Percentiles rank a stretch among this genome's conserved stretches.
phyloP scores from a whole-genome alignment of 2,113 vertebrate genomes.

The Pelecanus crispus region DNA sequence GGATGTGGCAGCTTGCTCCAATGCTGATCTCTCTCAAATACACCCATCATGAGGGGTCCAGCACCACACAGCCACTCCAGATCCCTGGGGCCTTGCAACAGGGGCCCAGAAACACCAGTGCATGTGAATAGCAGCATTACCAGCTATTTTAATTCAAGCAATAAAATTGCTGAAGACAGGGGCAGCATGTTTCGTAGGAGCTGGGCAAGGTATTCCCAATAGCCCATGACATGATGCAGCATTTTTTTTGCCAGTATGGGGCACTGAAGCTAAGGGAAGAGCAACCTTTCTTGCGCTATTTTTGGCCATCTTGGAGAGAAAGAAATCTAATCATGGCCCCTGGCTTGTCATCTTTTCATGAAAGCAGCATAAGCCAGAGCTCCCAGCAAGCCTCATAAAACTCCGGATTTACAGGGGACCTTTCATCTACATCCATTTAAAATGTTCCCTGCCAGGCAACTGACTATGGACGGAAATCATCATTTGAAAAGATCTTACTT shows the following conservation, averaged over 20 bases:
- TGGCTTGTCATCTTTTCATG: conserved; percentile 64
- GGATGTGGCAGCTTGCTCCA: not conserved
- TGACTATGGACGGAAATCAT: conserved; percentile 28
- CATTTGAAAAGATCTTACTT: conserved; percentile 82
- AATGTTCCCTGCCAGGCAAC: conserved; percentile 59
- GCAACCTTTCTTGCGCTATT: conserved; percentile 54
- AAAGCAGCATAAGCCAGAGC: conserved; percentile 48
- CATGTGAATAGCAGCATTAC: not conserved
- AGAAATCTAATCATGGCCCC: conserved; percentile 57
- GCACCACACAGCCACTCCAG: not conserved
- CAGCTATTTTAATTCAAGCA: not conserved
- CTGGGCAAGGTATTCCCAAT: not conserved
- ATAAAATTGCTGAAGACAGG: not conserved
- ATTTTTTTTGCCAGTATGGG: not conserved
- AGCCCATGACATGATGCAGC: conserved; percentile 16
- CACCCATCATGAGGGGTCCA: not conserved
- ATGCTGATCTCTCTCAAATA: not conserved
- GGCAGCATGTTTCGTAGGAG: not conserved
- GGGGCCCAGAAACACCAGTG: not conserved
- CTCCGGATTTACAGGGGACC: conserved; percentile 51
- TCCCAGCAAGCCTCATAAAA: conserved; percentile 58
- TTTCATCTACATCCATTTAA: conserved; percentile 68
- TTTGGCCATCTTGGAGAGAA: conserved; percentile 42
- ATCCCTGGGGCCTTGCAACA: not conserved
- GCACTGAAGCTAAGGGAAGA: conserved; percentile 18